Percentiles rank a stretch among this genome's conserved stretches.
Conservation (phyloP, 2,888 invertebrate species). For the Odontomyia ornata region DNA sequence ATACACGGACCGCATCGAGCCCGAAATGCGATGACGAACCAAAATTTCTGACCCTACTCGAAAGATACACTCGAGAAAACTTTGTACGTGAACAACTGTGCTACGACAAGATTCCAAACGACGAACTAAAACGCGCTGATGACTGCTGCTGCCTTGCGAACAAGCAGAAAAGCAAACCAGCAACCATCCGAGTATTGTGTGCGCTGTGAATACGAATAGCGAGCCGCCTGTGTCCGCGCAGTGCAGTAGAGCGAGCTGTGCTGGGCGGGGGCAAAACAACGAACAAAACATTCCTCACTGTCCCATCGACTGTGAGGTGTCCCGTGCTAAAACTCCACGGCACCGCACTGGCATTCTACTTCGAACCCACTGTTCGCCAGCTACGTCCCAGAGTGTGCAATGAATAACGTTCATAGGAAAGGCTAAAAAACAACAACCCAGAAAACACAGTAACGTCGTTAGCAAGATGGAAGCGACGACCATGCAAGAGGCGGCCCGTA, state of each 20-base stretch:
- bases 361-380: slow-evolving; percentile 19
- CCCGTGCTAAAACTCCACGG: background rate
- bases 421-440: background rate
- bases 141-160: background rate
- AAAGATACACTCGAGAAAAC: background rate
- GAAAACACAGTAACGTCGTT: slow-evolving; percentile 30
- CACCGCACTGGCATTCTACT: slow-evolving; percentile 22
- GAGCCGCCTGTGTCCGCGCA: slow-evolving; percentile 8
- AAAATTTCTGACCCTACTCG: slow-evolving; percentile 18
- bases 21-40: slow-evolving; percentile 36
- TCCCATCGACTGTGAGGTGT: background rate
- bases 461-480: slow-evolving; percentile 21
- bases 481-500: slow-evolving; percentile 10
- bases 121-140: slow-evolving; percentile 29
- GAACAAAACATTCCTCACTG: background rate
- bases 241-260: slow-evolving; percentile 16
- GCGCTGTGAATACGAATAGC: slow-evolving; percentile 9
- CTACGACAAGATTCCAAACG: slow-evolving; percentile 12
- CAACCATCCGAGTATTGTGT: slow-evolving; percentile 10
- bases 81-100: slow-evolving; percentile 12
- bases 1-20: slow-evolving; percentile 17
- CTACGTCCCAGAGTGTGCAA: background rate
- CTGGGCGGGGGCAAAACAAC: slow-evolving; percentile 10
- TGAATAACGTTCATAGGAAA: slow-evolving; percentile 7
- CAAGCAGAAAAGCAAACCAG: slow-evolving; percentile 4